A percentile compares a stretch with the other conserved stretches of the same genome.
phyloP scores from a whole-genome alignment of 1,140 invertebrate genomes.

The Lutraria rhynchaena region DNA sequence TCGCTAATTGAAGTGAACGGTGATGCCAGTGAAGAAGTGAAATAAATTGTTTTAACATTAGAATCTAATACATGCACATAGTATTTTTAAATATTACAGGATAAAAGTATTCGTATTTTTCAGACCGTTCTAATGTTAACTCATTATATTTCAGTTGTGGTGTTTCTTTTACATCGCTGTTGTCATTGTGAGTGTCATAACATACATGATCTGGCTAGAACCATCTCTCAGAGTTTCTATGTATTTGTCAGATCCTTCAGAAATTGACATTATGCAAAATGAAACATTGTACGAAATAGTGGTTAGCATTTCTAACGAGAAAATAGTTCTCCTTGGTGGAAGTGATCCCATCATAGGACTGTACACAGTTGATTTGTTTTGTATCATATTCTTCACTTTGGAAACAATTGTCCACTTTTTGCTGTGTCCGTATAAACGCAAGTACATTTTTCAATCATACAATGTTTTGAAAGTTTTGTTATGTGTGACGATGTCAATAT shows the following conservation, averaged over 20 bases:
- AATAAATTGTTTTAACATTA: too few species aligned
- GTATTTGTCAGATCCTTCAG: not conserved
- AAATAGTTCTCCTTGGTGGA: not conserved
- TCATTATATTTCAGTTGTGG: conserved; percentile 35
- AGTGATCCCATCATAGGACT: conserved; percentile 57
- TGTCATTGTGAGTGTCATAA: conserved; percentile 28
- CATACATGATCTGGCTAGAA: conserved; percentile 17
- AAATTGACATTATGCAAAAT: not conserved
- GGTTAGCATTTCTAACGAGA: not conserved
- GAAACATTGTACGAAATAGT: not conserved
- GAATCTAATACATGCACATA: too few species aligned
- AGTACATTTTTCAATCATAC: conserved; percentile 77
- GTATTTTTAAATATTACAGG: too few species aligned
- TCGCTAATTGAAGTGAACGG: too few species aligned
- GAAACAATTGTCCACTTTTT: conserved; percentile 80
- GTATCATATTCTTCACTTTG: conserved; percentile 81
- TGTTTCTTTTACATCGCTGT: conserved; percentile 34
- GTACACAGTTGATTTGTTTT: conserved; percentile 67
- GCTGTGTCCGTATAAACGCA: conserved; percentile 77
- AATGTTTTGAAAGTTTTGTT: conserved; percentile 81
- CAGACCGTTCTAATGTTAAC: too few species aligned
- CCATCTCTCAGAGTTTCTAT: not conserved
- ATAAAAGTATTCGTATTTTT: too few species aligned
- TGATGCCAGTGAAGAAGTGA: too few species aligned
- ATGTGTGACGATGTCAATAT: not conserved